phyloP scores from a whole-genome alignment of 2,888 invertebrate species.

The Cryptus viduatorius region DNA sequence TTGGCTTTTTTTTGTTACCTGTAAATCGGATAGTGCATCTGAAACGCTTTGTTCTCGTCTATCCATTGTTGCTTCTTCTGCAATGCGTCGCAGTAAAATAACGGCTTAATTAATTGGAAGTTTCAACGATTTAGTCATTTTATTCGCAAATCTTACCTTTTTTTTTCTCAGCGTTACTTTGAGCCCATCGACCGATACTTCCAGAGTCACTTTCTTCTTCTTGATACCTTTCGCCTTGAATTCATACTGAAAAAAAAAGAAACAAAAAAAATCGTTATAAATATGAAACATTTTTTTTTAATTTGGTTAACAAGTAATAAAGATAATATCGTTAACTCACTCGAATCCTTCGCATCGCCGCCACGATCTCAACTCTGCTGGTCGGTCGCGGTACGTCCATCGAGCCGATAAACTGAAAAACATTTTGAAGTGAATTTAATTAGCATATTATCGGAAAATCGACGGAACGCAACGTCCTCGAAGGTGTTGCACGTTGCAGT shows the following conservation, averaged over 20 bases:
- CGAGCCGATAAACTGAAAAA: slow-evolving; percentile 97
- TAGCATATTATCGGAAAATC: slow-evolving; percentile 46
- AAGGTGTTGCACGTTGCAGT: slow-evolving; percentile 60
- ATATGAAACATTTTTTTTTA: background rate
- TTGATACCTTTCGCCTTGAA: slow-evolving; percentile 99
- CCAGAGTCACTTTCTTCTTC: slow-evolving; percentile 98
- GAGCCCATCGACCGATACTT: slow-evolving; percentile 98
- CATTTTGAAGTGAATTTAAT: slow-evolving; percentile 8
- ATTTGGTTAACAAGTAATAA: background rate
- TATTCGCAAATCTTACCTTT: slow-evolving; percentile 86
- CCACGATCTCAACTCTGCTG: slow-evolving; percentile 98
- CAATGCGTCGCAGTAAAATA: slow-evolving; percentile 78
- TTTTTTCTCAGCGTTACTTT: slow-evolving; percentile 95
- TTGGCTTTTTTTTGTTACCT: slow-evolving; percentile 85
- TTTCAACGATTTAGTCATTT: slow-evolving; percentile 74
- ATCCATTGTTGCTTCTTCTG: slow-evolving; percentile 92
- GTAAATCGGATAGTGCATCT: slow-evolving; percentile 97
- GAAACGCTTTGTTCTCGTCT: slow-evolving; percentile 90
- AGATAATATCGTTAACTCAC: slow-evolving; percentile 87
- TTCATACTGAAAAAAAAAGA: slow-evolving; percentile 93
- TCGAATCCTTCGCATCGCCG: slow-evolving; percentile 99
- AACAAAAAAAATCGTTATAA: background rate
- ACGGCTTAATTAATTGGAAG: slow-evolving; percentile 58
- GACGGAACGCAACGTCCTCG: slow-evolving; percentile 56
- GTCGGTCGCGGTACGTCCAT: slow-evolving; percentile 98